A percentile compares a stretch with the other conserved stretches of the same genome.
Evolutionary conservation across 2,113 vertebrate genomes (phyloP).

Genomic region (Malurus alboscapulatus): DNA sequence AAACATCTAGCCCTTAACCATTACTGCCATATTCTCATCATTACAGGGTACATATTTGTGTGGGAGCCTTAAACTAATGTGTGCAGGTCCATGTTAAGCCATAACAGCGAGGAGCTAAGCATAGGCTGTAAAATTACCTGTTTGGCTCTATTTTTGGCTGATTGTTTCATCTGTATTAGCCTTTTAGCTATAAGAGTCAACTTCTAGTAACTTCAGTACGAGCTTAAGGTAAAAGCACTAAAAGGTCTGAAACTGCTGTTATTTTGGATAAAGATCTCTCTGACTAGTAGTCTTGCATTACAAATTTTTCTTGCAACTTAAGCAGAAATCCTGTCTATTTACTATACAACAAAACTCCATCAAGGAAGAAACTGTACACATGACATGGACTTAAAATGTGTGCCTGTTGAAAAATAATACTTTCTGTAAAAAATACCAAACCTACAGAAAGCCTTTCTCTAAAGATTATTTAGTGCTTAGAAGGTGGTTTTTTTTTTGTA

Average conservation of each 20-base stretch:
- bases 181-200: neutral
- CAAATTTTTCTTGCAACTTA: neutral
- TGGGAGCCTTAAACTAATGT: neutral
- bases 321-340: neutral
- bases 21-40: neutral
- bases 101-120: neutral
- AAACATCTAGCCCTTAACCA: neutral
- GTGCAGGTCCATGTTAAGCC: rapidly evolving
- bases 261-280: neutral
- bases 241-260: neutral
- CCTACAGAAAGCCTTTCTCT: neutral
- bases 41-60: neutral
- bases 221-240: neutral
- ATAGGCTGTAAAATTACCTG: neutral
- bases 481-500: neutral
- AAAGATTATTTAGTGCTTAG: neutral
- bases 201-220: neutral
- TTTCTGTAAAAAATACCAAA: neutral
- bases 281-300: neutral
- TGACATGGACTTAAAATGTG: neutral
- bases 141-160: neutral
- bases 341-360: neutral
- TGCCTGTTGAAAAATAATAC: neutral
- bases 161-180: neutral
- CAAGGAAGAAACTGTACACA: neutral